Evolutionary conservation across 2,797 vertebrate genomes (phyloP), one percentile per base, ranked within the genome.

Genomic region (Leptoclinus maculatus): DNA sequence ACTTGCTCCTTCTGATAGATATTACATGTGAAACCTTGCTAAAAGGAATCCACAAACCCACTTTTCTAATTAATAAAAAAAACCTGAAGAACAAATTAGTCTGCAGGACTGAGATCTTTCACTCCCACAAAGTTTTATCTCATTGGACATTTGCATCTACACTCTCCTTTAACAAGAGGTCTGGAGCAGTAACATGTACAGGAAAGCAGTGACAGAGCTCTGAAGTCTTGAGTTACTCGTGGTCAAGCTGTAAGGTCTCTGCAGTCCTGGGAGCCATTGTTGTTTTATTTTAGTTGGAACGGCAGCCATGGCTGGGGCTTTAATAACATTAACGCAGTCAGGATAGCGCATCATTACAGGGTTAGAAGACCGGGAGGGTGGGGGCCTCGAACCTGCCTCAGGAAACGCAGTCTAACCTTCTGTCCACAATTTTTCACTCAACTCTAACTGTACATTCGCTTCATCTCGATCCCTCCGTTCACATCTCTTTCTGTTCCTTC

Each of bases 261-360:
- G 57, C 71, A 79, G 63, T 78, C 82, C 83, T 82, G 66, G 62
- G 76, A 91, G 87, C 84, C 79, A 88, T 87, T 91, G 90, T 89
- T 91, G 87, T 92, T 93, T 90, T 93, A 90, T 93, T 94, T 93
- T 87, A 66, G 82, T 93, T 93, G 91, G 91, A 90, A 82, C 70
- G 4, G 79, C 23, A n/a, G 80, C 83, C 81, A 69, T 68, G 66
- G 87, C 80, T 76, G 74, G 76, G 71, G 72, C 85, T 92, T 87
- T 92, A 93, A 93, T 91, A 91, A 89, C 83, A 92, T 92, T 89
- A 91, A 90, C 84, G 85, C 89, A 91, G 91, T 87, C 81, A 78
- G 83, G 86, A 78, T 76, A 85, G 87, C 74, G 67, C 87, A 82
- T 90, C 80, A 90, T 87, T 88, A 78, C 76, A 86, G 69, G 51